phyloP scores from a whole-genome alignment of 2,797 vertebrate species.

The Anguilla megastoma region DNA sequence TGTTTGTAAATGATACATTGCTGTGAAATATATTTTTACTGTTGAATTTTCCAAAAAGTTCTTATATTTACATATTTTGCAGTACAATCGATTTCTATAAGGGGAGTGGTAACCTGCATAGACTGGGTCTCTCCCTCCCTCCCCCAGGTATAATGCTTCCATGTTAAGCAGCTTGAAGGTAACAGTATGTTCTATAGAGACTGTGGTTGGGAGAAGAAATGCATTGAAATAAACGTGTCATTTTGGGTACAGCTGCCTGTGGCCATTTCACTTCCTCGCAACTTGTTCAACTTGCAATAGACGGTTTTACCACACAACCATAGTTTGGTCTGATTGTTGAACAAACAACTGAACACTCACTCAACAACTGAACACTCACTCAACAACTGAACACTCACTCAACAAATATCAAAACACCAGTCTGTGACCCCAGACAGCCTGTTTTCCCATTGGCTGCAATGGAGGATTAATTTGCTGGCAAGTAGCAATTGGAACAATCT shows the following conservation, averaged over 20 bases:
- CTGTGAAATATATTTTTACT: background rate
- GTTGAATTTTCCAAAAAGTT: too few relatives aligned
- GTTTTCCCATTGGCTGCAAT: background rate
- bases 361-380: background rate
- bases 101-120: constrained; percentile 19
- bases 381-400: background rate
- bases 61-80: background rate
- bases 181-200: background rate
- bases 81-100: constrained; percentile 5
- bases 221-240: constrained; percentile 34
- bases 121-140: background rate
- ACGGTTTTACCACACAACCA: background rate
- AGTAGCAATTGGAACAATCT: background rate
- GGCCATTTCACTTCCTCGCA: background rate
- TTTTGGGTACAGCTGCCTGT: constrained; percentile 31
- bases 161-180: constrained; percentile 25
- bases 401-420: too few relatives aligned
- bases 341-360: background rate
- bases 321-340: background rate
- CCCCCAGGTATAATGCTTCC: background rate
- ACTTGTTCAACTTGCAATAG: background rate
- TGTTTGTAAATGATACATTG: too few relatives aligned
- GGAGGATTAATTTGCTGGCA: background rate
- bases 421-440: background rate
- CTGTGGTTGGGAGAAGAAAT: constrained; percentile 11